Conservation (phyloP, 2,888 invertebrate genomes). For the Terebella lapidaria region DNA sequence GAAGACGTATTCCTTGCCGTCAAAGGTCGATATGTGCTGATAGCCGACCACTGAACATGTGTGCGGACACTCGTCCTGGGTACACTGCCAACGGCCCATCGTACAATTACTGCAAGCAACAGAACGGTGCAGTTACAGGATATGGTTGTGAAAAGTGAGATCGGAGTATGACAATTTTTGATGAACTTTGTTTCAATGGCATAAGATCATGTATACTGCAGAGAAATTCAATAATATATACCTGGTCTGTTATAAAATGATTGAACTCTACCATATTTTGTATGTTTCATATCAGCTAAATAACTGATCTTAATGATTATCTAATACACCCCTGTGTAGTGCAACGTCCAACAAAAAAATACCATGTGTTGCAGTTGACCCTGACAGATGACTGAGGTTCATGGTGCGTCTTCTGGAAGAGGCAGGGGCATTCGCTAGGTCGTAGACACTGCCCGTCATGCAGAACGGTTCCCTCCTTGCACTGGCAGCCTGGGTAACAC, state of each 20-base stretch:
- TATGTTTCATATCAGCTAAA: too few relatives aligned
- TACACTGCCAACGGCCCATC: conserved; percentile 37
- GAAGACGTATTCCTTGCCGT: conserved; percentile 35
- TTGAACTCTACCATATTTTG: too few relatives aligned
- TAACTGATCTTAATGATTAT: too few relatives aligned
- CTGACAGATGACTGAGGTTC: conserved; percentile 26
- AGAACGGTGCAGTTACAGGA: too few relatives aligned
- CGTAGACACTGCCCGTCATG: conserved; percentile 11
- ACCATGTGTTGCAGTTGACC: conserved; percentile 38
- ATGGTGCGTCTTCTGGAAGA: conserved; percentile 27
- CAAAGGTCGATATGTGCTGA: conserved; percentile 40
- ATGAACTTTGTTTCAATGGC: too few relatives aligned
- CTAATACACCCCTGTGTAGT: conserved; percentile 33
- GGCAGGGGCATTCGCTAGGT: conserved; percentile 18
- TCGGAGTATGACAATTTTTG: too few relatives aligned
- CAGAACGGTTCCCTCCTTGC: conserved; percentile 4
- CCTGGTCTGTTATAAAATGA: too few relatives aligned
- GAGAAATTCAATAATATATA: too few relatives aligned
- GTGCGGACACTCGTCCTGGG: conserved; percentile 33
- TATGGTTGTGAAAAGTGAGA: too few relatives aligned
- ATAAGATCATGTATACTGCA: too few relatives aligned
- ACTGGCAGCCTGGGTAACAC: conserved; percentile 11
- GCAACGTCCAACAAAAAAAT: too few relatives aligned
- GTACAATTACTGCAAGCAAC: conserved; percentile 27
- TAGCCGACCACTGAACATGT: conserved; percentile 34